Evolutionary conservation across 2,888 invertebrate genomes (phyloP).

Genomic region (Stictocephala bisonia): DNA sequence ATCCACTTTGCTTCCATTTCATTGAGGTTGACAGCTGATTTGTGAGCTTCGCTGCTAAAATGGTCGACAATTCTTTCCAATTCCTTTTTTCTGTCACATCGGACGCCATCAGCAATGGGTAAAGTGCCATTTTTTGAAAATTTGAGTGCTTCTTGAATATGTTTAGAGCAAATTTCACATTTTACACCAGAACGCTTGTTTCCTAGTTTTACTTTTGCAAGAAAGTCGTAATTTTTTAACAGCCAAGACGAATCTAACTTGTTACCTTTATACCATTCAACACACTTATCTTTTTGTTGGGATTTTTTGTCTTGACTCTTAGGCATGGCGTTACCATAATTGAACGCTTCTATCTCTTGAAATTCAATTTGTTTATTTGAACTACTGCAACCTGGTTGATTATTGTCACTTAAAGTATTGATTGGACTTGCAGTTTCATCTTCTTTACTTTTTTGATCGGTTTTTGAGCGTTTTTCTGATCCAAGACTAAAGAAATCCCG

Average conservation of each 20-base stretch:
- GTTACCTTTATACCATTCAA: conserved; percentile 29
- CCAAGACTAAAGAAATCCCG: too few relatives aligned
- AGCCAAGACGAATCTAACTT: conserved; percentile 44
- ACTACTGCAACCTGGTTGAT: too few relatives aligned
- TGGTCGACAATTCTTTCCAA: conserved; percentile 44
- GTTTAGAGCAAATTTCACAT: conserved; percentile 37
- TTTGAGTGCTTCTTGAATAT: conserved; percentile 39
- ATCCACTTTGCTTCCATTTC: conserved; percentile 37
- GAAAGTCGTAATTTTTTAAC: conserved; percentile 34
- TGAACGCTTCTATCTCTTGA: too few relatives aligned
- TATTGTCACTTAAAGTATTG: too few relatives aligned
- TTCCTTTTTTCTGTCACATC: conserved; percentile 20
- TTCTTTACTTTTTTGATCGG: too few relatives aligned
- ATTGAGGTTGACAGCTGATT: conserved; percentile 31
- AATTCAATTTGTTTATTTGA: too few relatives aligned
- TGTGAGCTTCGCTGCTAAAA: conserved; percentile 38
- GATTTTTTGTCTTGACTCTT: neutral
- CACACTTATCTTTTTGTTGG: neutral
- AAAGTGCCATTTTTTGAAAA: conserved; percentile 46
- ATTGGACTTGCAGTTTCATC: too few relatives aligned
- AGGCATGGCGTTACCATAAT: too few relatives aligned
- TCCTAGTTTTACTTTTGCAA: conserved; percentile 34
- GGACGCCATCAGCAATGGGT: conserved; percentile 43
- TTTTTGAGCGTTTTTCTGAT: too few relatives aligned
- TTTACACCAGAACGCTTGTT: conserved; percentile 38